Percentiles rank a stretch among this genome's conserved stretches.
Evolutionary conservation across 2,797 vertebrate species (phyloP).

Genomic region (Euthynnus affinis): DNA sequence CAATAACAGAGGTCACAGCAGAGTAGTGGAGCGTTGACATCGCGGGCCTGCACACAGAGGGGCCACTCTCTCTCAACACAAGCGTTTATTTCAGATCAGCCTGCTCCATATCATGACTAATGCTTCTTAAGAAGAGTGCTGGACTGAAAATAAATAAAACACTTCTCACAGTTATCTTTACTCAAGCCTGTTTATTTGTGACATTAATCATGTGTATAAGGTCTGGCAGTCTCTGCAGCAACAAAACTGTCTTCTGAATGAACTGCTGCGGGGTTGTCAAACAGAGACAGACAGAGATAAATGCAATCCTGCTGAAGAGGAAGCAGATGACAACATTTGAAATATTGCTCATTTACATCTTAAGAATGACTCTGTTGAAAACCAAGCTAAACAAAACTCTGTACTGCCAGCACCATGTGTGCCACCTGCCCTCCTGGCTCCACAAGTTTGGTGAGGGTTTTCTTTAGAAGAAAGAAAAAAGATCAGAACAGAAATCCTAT

Average conservation of each 20-base stretch:
- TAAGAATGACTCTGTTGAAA: conserved; percentile 67
- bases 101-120: conserved; percentile 52
- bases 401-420: background rate
- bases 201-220: conserved; percentile 68
- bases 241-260: background rate
- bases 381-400: conserved; percentile 39
- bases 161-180: conserved; percentile 69
- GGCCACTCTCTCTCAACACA: conserved; percentile 73
- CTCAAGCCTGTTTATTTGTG: conserved; percentile 65
- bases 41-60: conserved; percentile 37
- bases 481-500: background rate
- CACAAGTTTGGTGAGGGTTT: background rate
- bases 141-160: conserved; percentile 69
- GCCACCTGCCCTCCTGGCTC: conserved; percentile 43
- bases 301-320: conserved; percentile 60
- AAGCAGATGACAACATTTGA: conserved; percentile 68
- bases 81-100: conserved; percentile 55
- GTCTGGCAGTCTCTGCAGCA: conserved; percentile 6
- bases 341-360: conserved; percentile 66
- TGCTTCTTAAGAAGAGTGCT: conserved; percentile 44
- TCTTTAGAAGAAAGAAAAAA: conserved; percentile 3
- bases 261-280: conserved; percentile 56
- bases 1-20: conserved; percentile 82
- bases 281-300: conserved; percentile 60
- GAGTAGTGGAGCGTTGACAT: conserved; percentile 70